Base-by-base conservation (phyloP, 2,888 invertebrate genomes). In the Neria commutata region DNA sequence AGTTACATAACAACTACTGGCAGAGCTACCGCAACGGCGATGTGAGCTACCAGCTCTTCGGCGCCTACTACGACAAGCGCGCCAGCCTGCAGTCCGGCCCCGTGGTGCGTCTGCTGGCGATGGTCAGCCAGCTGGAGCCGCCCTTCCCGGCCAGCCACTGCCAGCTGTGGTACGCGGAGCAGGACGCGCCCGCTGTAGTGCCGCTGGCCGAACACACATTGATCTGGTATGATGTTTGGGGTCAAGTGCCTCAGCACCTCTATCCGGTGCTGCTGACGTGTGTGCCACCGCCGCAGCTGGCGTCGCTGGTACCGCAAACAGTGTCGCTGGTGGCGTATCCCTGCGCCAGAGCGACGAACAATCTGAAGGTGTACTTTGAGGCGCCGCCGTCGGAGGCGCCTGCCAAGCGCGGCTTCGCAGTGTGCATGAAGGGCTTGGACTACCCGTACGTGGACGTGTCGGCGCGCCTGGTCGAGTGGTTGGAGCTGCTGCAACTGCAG, bases 1-100 rank as follows among this genome's bases (percentile, higher is more conserved):
- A 94, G 78, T 95, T 93, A 83, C 94, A 93, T 83, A 95, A 95
- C 80, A 87, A 93, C 54, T 95, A 94, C 81, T 95, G 95, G 95
- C 95, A 95, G 83, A 90, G 89, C 49, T 78, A 93, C 70, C 86
- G 86, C 63, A 87, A 90, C 10, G 85, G 85, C 14, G 91, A 93
- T 71, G 91, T 92, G 11, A 91, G 91, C 1, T 94, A 94, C 75
- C 91, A 93, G 75, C 82, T 95, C 37, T 95, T 89, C 79, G 94
- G 93, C 5, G 95, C 95, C 0, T 95, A 94, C 81, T 88, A 91
- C 76, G 95, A 95, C 80, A 86, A 87, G 40, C 85, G 95, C 23
- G 86, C 87, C 63, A 81, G 88, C 54, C 91, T 92, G 58, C 83
- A 86, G 49, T 86, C 92, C 64, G 92, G 92, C 0, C 92, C 93